Base-by-base conservation (phyloP, 2,113 vertebrate species). In the Pleuronectes platessa region DNA sequence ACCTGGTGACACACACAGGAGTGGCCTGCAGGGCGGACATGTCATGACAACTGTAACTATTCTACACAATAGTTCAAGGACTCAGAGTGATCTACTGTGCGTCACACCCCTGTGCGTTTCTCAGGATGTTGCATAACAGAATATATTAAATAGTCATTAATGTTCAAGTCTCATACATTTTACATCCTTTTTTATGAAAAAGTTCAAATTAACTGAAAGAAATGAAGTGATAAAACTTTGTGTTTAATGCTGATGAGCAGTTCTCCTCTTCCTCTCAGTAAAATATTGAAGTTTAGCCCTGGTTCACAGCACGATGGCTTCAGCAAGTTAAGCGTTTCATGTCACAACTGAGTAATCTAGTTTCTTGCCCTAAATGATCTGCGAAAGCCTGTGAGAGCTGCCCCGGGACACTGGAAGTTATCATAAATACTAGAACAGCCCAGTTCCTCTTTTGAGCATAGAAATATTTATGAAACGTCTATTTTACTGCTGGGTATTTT, bases 401-500 rank as follows among this genome's bases (percentile, higher is more conserved):
- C 65, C 53, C 54, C 65, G 47, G 75, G 71, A 78, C 61, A 47
- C 49, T 62, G 23, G 37, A 51, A 82, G 58, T 71, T 45, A 8
- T 13, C 15, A 66, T 87, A 85, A 92, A 89, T 89, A 87, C 64
- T 51, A 53, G 55, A 89, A 23, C 5, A 66, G 23, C 47, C 4
- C 10, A 53, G 40, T 42, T 42, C 40, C 40, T 11, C 40, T 42
- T 12, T 42, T 42, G 40, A 42, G 40, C 40, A 55, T 65, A 76
- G 64, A 24, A 61, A 67, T 71, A 71, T 77, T 85, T 61, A 88
- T 79, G 66, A 88, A 80, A 74, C 53, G 45, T 42, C 42, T 88
- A 42, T 90, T 90, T 88, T 74, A 84, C 86, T 84, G 55, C 88
- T 84, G 55, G 40, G 63, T 4, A 55, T 70, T 82, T 74, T 72